These are phyloP conservation scores for Neostethus bicornis DNA, from an alignment of 2,797 vertebrate species.

Conservation along the genomic window DNA sequence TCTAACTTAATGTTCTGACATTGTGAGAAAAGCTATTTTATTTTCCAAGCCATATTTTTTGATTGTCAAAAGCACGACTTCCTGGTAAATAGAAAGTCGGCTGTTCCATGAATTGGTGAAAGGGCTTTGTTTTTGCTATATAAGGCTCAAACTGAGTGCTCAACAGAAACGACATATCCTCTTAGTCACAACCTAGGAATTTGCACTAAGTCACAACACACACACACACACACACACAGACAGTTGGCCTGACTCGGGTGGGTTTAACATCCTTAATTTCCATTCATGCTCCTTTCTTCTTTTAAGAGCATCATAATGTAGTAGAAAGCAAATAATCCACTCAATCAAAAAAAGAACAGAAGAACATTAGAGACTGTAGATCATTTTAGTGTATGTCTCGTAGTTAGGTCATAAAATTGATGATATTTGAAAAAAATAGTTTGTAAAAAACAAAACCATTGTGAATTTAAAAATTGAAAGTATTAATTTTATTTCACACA, in stretches of 20 bases:
- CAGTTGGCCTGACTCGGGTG: constrained; percentile 42
- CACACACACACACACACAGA: constrained; percentile 33
- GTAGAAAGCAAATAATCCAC: no score
- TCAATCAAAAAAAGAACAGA: no score
- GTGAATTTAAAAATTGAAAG: no score
- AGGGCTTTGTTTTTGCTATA: constrained; percentile 54
- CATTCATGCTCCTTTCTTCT: background rate
- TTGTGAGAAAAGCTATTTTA: constrained; percentile 11
- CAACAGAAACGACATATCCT: constrained; percentile 36
- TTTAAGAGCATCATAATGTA: no score
- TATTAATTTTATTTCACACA: no score
- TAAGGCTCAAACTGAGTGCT: constrained; percentile 42
- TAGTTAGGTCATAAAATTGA: no score
- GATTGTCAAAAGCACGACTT: background rate
- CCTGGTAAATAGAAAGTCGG: constrained; percentile 1
- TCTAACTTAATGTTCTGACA: no score
- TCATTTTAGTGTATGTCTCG: no score
- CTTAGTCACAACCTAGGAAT: constrained; percentile 62
- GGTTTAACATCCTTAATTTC: constrained; percentile 19
- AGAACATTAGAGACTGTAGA: no score
- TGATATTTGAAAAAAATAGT: no score
- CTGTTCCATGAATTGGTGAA: constrained; percentile 7
- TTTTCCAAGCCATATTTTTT: constrained; percentile 10
- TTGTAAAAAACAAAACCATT: no score
- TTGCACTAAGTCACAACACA: constrained; percentile 44